Conservation (phyloP, 2,113 vertebrate species). For the Lichenostomus cassidix region DNA sequence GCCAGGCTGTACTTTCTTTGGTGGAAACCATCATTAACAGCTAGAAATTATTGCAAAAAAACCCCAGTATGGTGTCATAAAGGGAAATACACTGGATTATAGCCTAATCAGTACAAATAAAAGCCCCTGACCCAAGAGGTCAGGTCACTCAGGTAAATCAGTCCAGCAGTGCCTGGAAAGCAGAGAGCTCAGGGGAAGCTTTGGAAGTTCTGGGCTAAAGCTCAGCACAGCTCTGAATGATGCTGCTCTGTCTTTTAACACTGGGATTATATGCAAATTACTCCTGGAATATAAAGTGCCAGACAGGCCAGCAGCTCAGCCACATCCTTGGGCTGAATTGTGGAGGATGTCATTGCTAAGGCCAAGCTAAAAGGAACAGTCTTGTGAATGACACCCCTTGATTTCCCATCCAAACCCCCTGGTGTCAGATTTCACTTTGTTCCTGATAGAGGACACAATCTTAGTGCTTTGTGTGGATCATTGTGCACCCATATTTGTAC, state of each 20-base stretch:
- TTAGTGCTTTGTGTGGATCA: constrained; percentile 2
- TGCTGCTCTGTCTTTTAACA: neutral
- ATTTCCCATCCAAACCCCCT: neutral
- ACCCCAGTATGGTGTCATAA: neutral
- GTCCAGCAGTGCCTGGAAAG: neutral
- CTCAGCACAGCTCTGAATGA: fast-evolving
- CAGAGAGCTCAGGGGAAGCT: fast-evolving
- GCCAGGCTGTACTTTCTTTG: neutral
- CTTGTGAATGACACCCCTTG: neutral
- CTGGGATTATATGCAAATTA: neutral
- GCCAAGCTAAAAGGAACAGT: neutral
- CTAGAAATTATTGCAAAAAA: neutral
- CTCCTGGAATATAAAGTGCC: neutral
- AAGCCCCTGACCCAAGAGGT: too few relatives aligned
- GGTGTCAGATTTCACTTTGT: neutral
- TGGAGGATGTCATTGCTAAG: neutral
- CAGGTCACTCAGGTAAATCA: neutral
- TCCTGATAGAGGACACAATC: neutral
- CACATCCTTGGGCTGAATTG: neutral
- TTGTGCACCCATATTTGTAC: constrained; percentile 22
- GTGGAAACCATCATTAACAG: neutral
- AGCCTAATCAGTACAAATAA: too few relatives aligned
- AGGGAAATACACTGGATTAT: neutral
- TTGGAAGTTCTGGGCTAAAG: neutral
- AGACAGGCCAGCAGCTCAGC: neutral